phyloP scores from a whole-genome alignment of 2,888 invertebrate genomes.

The Elaeidobius kamerunicus region DNA sequence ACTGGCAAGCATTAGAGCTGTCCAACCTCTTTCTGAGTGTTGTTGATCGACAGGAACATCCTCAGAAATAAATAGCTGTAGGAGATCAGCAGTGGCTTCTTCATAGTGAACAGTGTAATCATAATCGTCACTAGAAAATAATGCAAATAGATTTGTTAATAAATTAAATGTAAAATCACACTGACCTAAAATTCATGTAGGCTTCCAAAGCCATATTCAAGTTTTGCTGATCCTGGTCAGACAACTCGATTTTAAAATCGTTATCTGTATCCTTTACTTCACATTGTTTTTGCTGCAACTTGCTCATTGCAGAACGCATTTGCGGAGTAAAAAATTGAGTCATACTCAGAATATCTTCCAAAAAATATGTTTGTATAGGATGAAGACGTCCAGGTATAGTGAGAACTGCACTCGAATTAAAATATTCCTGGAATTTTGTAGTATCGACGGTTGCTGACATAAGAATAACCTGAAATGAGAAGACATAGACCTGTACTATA shows the following conservation, averaged over 20 bases:
- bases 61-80: conserved; percentile 76
- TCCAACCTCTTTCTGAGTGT: conserved; percentile 62
- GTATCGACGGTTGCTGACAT: conserved; percentile 96
- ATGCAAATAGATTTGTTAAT: conserved; percentile 10
- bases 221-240: conserved; percentile 27
- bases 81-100: conserved; percentile 49
- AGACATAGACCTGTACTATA: neutral
- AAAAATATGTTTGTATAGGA: conserved; percentile 70
- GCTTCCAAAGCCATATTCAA: conserved; percentile 35
- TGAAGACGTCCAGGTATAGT: conserved; percentile 72
- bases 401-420: conserved; percentile 72
- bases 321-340: conserved; percentile 52
- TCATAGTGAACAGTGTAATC: conserved; percentile 35
- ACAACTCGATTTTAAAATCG: conserved; percentile 12
- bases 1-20: conserved; percentile 78
- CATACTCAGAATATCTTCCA: conserved; percentile 74
- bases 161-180: no score
- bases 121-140: conserved; percentile 31
- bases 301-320: conserved; percentile 31
- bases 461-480: conserved; percentile 54
- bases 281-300: conserved; percentile 51
- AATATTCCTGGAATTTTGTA: conserved; percentile 78
- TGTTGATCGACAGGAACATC: conserved; percentile 71
- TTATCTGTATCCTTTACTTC: conserved; percentile 50
- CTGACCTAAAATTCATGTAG: conserved; percentile 62